Evolutionary conservation across 2,888 invertebrate species (phyloP).

Genomic region (Pseudeuparius sepicola): DNA sequence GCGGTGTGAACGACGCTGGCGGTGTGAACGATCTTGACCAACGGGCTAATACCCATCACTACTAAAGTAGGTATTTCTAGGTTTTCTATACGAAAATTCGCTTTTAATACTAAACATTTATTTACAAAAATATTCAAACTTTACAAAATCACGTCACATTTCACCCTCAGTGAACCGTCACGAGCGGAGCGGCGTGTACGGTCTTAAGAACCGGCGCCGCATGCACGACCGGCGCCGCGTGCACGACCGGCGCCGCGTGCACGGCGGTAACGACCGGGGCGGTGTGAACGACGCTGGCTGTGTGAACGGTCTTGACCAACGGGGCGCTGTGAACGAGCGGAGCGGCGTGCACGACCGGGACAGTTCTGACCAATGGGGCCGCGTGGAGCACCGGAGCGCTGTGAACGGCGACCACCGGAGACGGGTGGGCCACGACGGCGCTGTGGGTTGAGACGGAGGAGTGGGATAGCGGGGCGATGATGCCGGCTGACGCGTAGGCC

Average conservation of each 20-base stretch:
- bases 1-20: constrained; percentile 29
- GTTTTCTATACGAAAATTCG: too few relatives aligned
- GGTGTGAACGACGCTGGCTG: constrained; percentile 25
- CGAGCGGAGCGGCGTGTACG: constrained; percentile 18
- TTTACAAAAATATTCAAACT: too few relatives aligned
- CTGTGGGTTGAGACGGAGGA: constrained; percentile 13
- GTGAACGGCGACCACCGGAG: constrained; percentile 23
- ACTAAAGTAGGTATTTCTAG: too few relatives aligned
- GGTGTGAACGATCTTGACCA: too few relatives aligned
- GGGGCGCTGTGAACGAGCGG: constrained; percentile 20
- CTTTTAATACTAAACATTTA: too few relatives aligned
- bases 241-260: too few relatives aligned
- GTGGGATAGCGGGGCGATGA: constrained; percentile 16
- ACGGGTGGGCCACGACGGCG: constrained; percentile 27
- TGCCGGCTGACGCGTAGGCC: constrained; percentile 39
- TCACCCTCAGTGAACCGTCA: too few relatives aligned
- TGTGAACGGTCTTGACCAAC: constrained; percentile 22
- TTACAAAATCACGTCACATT: too few relatives aligned
- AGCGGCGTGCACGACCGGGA: constrained; percentile 28
- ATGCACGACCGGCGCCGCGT: constrained; percentile 31
- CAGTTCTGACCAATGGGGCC: constrained; percentile 21
- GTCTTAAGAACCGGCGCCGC: constrained; percentile 27
- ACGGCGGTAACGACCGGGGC: constrained; percentile 28
- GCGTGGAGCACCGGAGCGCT: constrained; percentile 29
- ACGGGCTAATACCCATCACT: too few relatives aligned